Base-by-base conservation (phyloP, 2,888 invertebrate genomes). In the Emesis furor region DNA sequence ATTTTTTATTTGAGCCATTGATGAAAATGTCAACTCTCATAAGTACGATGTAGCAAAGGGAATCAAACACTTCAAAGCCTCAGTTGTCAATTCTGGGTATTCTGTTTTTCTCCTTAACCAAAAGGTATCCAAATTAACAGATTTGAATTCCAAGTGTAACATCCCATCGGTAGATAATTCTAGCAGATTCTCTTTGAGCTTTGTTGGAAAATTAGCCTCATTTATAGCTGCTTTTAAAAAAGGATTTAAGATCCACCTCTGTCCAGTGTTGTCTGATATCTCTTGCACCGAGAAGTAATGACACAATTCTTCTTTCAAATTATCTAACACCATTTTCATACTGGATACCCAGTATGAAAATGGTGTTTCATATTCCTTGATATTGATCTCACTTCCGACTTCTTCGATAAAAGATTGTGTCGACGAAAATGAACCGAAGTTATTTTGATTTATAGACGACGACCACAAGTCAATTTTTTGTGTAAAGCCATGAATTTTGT, bases 21-120 rank as follows among this genome's bases (percentile, higher is more conserved):
- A 12, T 51, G 72, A 39, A 71, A 78, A 76, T 76, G 75, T 76
- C 78, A 82, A 82, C 78, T 82, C 71, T 75, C 67, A 75, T 75
- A 76, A 75, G 73, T 77, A 77, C 72, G 77, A 81, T 69, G 77
- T 77, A 73, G 68, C 81, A 71, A 51, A 51, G 7, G 68, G 68
- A 68, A 68, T 68, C 68, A 68, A 68, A 68, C 68, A 35, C 68
- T 68, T 68, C 35, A 68, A 68, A 35, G 68, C 68, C 68, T 14
- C 68, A 35, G 35, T 68, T 68, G 37, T 68, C 7, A 68, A 68
- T 68, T 68, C 68, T 12, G 37, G 32, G 35, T 68, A 68, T 32
- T 68, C 68, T 68, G 35, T 35, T 68, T 68, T 68, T 35, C 35
- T 68, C 12, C 2, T 68, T 68, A 68, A 68, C 32, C 68, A 68